These are phyloP conservation scores for Diabrotica virgifera DNA, from an alignment of 1,140 invertebrate genomes.

Conservation along the genomic window DNA sequence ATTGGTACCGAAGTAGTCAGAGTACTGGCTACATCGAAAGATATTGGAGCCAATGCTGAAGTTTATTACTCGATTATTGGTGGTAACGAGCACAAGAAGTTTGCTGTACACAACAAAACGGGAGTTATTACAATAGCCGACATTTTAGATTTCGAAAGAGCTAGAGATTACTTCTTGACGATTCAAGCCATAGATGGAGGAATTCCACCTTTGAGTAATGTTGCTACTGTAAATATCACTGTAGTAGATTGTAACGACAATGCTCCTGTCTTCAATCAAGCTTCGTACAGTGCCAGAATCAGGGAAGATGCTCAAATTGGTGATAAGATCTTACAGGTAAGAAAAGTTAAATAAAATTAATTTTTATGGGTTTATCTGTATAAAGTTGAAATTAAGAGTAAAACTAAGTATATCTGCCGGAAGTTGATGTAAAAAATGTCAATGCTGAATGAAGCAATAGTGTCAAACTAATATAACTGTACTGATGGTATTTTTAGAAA, in stretches of 20 bases:
- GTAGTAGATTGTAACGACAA: conserved; percentile 90
- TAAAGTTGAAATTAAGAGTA: too few relatives aligned
- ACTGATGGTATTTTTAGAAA: too few relatives aligned
- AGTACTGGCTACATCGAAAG: conserved; percentile 86
- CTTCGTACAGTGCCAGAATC: conserved; percentile 74
- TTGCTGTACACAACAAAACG: conserved; percentile 68
- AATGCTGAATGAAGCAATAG: too few relatives aligned
- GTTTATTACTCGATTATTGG: conserved; percentile 87
- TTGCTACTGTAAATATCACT: conserved; percentile 84
- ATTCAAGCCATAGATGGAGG: conserved; percentile 88
- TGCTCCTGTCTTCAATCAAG: conserved; percentile 76
- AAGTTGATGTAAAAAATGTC: too few relatives aligned
- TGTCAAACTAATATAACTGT: too few relatives aligned
- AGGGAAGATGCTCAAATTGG: conserved; percentile 73
- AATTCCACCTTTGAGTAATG: conserved; percentile 78
- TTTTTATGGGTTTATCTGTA: too few relatives aligned
- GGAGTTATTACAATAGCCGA: conserved; percentile 76
- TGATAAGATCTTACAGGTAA: conserved; percentile 68
- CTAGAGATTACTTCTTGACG: conserved; percentile 82
- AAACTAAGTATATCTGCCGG: too few relatives aligned
- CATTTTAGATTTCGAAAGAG: conserved; percentile 80
- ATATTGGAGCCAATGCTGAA: conserved; percentile 89
- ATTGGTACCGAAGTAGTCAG: conserved; percentile 74
- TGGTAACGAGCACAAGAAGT: conserved; percentile 85
- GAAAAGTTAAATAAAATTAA: conserved; percentile 12